Percentiles rank a stretch among this genome's conserved stretches.
Conservation (phyloP, 1,140 invertebrate genomes). For the Venturia canescens region DNA sequence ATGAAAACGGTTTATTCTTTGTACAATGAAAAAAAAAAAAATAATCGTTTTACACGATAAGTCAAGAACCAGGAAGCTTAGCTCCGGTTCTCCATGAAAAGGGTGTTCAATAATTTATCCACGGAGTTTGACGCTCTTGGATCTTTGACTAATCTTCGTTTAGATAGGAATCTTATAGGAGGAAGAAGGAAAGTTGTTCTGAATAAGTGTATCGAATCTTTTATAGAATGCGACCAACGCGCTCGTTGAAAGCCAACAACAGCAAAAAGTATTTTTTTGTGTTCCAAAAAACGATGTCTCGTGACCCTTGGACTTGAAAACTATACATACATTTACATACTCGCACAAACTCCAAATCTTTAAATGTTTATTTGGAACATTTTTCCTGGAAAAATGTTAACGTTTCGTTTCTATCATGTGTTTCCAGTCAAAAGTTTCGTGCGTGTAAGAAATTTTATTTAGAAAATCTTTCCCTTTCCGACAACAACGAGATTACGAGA, state of each 20-base stretch:
- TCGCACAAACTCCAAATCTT: not conserved
- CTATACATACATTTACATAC: not conserved
- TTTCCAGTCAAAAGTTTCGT: no score
- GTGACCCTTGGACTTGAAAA: slow-evolving; percentile 6
- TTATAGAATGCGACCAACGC: not conserved
- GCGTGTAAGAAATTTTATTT: no score
- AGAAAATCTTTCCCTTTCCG: not conserved
- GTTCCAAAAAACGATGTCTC: slow-evolving; percentile 24
- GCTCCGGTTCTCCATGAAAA: not conserved
- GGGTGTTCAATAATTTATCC: slow-evolving; percentile 4
- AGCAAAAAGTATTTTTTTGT: slow-evolving; percentile 23
- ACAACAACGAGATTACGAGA: slow-evolving; percentile 11
- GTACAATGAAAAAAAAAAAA: not conserved
- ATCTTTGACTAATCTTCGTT: slow-evolving; percentile 25
- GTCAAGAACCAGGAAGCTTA: not conserved
- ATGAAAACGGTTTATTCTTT: not conserved
- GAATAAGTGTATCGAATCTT: slow-evolving; percentile 31
- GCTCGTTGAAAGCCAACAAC: not conserved
- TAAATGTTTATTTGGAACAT: no score
- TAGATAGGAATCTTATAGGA: slow-evolving; percentile 36
- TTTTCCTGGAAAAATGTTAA: no score
- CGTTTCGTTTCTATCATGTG: no score
- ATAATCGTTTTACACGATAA: slow-evolving; percentile 5
- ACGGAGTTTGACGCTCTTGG: not conserved
- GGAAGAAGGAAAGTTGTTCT: slow-evolving; percentile 11